Percentiles rank a stretch among this genome's conserved stretches.
Evolutionary conservation across 2,113 vertebrate species (phyloP).

Genomic region (cattle (Bos taurus)): DNA sequence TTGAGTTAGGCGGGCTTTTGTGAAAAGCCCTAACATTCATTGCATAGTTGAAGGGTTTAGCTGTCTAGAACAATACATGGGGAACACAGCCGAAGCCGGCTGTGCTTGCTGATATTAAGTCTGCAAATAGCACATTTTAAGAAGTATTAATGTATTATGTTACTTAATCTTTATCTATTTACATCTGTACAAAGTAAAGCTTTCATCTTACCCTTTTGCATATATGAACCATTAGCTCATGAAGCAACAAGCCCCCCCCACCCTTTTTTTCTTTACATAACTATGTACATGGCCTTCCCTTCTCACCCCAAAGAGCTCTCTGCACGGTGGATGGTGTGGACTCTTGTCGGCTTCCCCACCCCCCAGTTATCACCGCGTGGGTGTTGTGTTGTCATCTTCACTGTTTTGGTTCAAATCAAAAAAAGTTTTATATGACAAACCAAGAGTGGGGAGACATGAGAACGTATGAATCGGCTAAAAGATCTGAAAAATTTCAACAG

Average conservation of each 20-base stretch:
- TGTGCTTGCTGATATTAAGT: slow-evolving; percentile 82
- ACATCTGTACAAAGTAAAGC: slow-evolving; percentile 99
- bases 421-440: slow-evolving; percentile 77
- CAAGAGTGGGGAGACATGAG: slow-evolving; percentile 78
- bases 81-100: slow-evolving; percentile 78
- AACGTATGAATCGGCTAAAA: slow-evolving; percentile 83
- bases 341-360: background rate
- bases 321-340: slow-evolving; percentile 52
- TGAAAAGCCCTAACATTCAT: slow-evolving; percentile 89
- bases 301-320: slow-evolving; percentile 75
- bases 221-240: slow-evolving; percentile 95
- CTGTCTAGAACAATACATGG: slow-evolving; percentile 88
- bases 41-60: slow-evolving; percentile 98
- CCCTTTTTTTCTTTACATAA: slow-evolving; percentile 84
- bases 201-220: slow-evolving; percentile 99
- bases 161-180: slow-evolving; percentile 90
- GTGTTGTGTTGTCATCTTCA: slow-evolving; percentile 28
- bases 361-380: slow-evolving; percentile 41
- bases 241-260: slow-evolving; percentile 79
- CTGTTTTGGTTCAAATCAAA: slow-evolving; percentile 83
- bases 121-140: slow-evolving; percentile 90
- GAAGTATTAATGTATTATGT: slow-evolving; percentile 89
- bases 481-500: slow-evolving; percentile 85
- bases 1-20: slow-evolving; percentile 87
- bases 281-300: slow-evolving; percentile 90